Evolutionary conservation across 2,113 vertebrate genomes (phyloP), one percentile per base, ranked within the genome.

Genomic region (Tragelaphus scriptus): DNA sequence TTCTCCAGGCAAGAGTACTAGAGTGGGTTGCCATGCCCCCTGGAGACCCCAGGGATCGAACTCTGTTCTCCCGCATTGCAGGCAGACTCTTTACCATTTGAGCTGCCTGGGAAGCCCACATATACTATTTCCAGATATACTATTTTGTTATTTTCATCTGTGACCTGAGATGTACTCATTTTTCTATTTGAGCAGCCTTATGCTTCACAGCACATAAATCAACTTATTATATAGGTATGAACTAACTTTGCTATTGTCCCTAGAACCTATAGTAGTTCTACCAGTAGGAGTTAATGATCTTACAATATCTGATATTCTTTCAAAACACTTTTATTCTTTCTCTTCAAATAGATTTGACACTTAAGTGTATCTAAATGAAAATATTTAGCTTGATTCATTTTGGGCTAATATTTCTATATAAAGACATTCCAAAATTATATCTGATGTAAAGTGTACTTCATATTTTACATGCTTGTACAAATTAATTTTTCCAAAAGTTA

Each of bases 401-500:
- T 32, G 21, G 53, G 47, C 85, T 96, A 63, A 55, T 90, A 97
- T 68, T 95, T 90, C 40, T 87, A 75, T 10, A 23, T 14, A 56
- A 49, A 53, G 47, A 75, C 15, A 65, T 65, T 75, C 30, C 12
- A 94, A 59, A 94, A 85, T 91, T 63, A 23, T 63, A 28, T 49
- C 75, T 96, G 82, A 90, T 49, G 1, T 87, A 90, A 97, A 89
- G 47, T 90, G 8, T 89, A 97, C 88, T 75, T 87, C 84, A 92
- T 82, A 84, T 90, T 92, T 89, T 89, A 96, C 6, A 63, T 86
- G 61, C 16, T 87, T 86, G 1, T 44, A 53, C 58, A 71, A 23
- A 90, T 36, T 95, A 53, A 61, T 75, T 91, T 95, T 96, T 75
- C 14, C 26, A 85, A 47, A 86, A 85, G 63, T 15, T 55, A 75